Base-by-base conservation (phyloP, 2,888 invertebrate species). In the Clusia tigrina region DNA sequence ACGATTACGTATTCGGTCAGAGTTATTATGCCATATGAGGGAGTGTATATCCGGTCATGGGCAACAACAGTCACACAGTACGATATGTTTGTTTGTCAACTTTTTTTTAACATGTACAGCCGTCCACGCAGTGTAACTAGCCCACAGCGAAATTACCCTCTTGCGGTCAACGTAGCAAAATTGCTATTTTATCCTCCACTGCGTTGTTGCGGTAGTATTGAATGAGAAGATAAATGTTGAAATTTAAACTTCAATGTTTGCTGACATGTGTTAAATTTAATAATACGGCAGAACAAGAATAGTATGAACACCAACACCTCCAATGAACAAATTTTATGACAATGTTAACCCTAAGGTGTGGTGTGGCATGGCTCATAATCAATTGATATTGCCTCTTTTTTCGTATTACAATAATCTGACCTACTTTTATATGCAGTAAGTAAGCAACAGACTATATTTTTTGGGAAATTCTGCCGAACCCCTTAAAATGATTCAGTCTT, bases 241-340 rank as follows among this genome's bases (percentile, higher is more conserved):
- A 63, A 60, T 60, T 63, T 58, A 63, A 60, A 60, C 59, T 59
- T 60, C 53, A 63, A 63, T 60, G 53, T 63, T 63, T 48, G n/a
- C n/a, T 18, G 46, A 52, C 53, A 60, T 59, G 59, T 63, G 63
- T 63, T 54, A 56, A 58, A 51, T 46, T 48, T n/a, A n/a, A n/a
- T n/a, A n/a, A n/a, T n/a, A n/a, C n/a, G n/a, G n/a, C n/a, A n/a
- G n/a, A n/a, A n/a, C n/a, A n/a, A n/a, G n/a, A n/a, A n/a, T n/a
- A n/a, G n/a, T n/a, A n/a, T n/a, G n/a, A n/a, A n/a, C n/a, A n/a
- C n/a, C n/a, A n/a, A n/a, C n/a, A n/a, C n/a, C n/a, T n/a, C n/a
- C n/a, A n/a, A n/a, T n/a, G n/a, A n/a, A n/a, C n/a, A n/a, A n/a
- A n/a, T n/a, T n/a, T n/a, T n/a, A n/a, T n/a, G n/a, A n/a, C n/a